Evolutionary conservation across 2,113 vertebrate species (phyloP).

Genomic region (Pan troglodytes): NHGRI_mPanTro3-v2.1_pri NC_072411.2:42302001-42302500

Average conservation of each 20-base stretch:
- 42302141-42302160: not conserved
- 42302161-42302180: not conserved
- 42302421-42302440: not conserved
- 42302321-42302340: not conserved
- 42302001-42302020: not conserved
- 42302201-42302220: not conserved
- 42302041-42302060: not conserved
- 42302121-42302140: not conserved
- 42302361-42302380: not conserved
- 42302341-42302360: not conserved
- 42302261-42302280: not conserved
- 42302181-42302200: not conserved
- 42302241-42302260: not conserved
- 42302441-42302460: not conserved
- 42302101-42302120: not conserved
- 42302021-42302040: not conserved
- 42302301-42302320: not conserved
- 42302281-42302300: not conserved
- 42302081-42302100: conserved; percentile 15
- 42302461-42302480: not conserved
- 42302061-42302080: not conserved
- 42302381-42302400: conserved; percentile 15
- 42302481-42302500: not conserved
- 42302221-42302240: not conserved
- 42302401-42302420: not conserved